Evolutionary conservation across 2,113 vertebrate species (phyloP), one percentile per base, ranked within the genome.

Genomic region (Hyla sarda): DNA sequence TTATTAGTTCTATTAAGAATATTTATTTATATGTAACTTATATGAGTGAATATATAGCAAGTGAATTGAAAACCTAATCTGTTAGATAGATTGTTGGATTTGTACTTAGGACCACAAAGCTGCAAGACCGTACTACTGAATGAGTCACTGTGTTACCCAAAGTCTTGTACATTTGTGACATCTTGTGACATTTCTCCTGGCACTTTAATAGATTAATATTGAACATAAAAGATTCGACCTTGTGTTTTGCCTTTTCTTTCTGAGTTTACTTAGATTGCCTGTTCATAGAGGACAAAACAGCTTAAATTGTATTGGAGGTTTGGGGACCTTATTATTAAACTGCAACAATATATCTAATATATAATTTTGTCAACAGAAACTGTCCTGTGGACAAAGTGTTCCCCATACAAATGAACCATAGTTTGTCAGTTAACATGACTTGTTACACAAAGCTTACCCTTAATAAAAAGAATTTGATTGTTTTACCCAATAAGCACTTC

Each of bases 401-500:
- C 28, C 32, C 34, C 21, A 25, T 60, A 37, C 12, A 75, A 75
- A 48, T 75, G 73, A 25, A 48, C 41, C 21, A 34, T 19, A 75
- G 73, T 50, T 50, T 50, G 45, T 30, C 47, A n/a, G 45, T 17
- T 76, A 52, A 19, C 45, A 50, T 13, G 8, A 2, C 52, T 21
- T 58, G 28, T 17, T 56, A 25, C 32, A 48, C 58, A 65, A 19
- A 82, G 13, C 41, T 69, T 67, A 50, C 41, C 23, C 45, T 67
- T 14, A 69, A 82, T n/a, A 62, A 58, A 45, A 28, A 75, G n/a
- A 48, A 75, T 14, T 41, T n/a, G 32, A 58, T 60, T 32, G 30
- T 79, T 60, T 58, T 79, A 41, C 54, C 34, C 21, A 62, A 25
- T 60, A 60, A 80, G 21, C 54, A 62, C 32, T 60, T 80, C 23